These are phyloP conservation scores for Drosophila arawakana DNA, from an alignment of 1,140 invertebrate species.

Conservation along the genomic window DNA sequence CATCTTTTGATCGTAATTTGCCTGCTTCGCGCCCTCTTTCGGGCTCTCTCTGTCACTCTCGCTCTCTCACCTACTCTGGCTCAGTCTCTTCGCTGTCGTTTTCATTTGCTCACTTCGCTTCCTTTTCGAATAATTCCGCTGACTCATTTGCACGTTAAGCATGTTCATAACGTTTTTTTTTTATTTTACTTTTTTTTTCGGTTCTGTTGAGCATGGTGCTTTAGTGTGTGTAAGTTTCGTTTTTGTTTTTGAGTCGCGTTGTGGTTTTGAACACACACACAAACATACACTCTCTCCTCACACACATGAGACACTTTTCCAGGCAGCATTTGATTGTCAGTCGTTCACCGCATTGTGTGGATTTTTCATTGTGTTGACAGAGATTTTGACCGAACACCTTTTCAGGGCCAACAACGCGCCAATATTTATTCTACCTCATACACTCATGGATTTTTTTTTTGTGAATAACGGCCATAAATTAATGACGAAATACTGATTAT, in stretches of 20 bases:
- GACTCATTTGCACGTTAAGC: slow-evolving; percentile 55
- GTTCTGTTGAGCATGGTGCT: neutral
- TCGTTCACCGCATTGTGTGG: slow-evolving; percentile 7
- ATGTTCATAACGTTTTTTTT: slow-evolving; percentile 50
- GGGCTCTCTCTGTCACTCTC: slow-evolving; percentile 8
- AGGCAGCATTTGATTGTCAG: neutral
- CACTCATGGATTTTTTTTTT: too few relatives aligned
- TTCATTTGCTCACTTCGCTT: slow-evolving; percentile 54
- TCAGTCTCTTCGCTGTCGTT: slow-evolving; percentile 41
- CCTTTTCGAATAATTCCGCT: slow-evolving; percentile 66
- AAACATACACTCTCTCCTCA: neutral
- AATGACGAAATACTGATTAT: too few relatives aligned
- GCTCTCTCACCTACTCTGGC: neutral
- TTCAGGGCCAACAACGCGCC: slow-evolving; percentile 7
- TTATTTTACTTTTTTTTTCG: slow-evolving; percentile 1
- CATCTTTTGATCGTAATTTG: slow-evolving; percentile 44
- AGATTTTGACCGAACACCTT: slow-evolving; percentile 24
- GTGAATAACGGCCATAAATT: too few relatives aligned
- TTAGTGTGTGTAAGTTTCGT: neutral
- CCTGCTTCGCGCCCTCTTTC: slow-evolving; percentile 25
- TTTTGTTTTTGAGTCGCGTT: slow-evolving; percentile 10
- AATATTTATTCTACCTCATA: neutral
- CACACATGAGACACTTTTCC: neutral
- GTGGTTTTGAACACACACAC: slow-evolving; percentile 45
- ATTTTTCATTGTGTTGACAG: slow-evolving; percentile 50